Conservation (phyloP, 2,113 vertebrate species). For the Haliaeetus leucogaster region DNA sequence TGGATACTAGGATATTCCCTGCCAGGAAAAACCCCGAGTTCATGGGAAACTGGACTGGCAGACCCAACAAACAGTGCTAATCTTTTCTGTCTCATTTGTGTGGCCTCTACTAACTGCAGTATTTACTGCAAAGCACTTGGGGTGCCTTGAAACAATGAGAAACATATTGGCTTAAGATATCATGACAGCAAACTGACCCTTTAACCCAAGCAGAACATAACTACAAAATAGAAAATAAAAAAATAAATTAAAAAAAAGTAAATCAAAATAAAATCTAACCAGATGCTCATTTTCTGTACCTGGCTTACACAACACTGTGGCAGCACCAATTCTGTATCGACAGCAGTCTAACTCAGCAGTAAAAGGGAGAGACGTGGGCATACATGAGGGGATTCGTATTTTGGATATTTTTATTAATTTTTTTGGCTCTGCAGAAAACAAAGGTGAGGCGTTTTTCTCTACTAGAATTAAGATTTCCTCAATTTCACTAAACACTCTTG, state of each 20-base stretch:
- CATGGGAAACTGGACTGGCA: neutral
- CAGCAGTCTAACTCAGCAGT: neutral
- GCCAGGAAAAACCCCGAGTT: neutral
- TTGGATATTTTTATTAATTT: neutral
- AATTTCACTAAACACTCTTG: neutral
- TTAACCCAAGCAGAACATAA: neutral
- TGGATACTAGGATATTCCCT: neutral
- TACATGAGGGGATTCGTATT: accelerated
- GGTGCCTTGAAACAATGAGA: neutral
- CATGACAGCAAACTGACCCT: neutral
- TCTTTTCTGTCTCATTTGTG: neutral
- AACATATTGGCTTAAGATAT: neutral
- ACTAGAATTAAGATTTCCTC: conserved; percentile 20
- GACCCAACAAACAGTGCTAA: neutral
- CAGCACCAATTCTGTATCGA: accelerated
- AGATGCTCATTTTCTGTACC: neutral
- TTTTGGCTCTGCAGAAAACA: neutral
- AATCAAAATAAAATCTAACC: neutral
- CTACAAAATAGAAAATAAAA: neutral
- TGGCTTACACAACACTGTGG: neutral
- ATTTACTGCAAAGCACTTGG: neutral
- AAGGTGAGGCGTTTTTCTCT: neutral
- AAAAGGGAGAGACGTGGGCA: accelerated
- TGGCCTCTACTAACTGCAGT: neutral
- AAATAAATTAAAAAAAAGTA: neutral